These are phyloP conservation scores for Brachionus rubens DNA, from an alignment of 1,140 invertebrate genomes.

Conservation along the genomic window DNA sequence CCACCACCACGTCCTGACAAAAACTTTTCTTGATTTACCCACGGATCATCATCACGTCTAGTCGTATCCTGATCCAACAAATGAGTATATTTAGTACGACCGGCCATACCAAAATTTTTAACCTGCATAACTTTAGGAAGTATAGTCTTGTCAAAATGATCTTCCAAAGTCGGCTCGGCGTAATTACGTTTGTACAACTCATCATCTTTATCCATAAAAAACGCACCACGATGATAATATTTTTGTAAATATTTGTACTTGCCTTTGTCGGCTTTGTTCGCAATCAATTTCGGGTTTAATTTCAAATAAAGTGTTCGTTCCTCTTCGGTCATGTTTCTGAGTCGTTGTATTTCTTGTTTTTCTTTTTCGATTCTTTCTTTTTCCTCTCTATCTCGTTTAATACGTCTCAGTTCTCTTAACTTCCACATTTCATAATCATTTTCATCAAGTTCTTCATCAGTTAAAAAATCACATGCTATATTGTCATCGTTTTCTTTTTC, in stretches of 20 bases:
- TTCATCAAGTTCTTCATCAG: constrained; percentile 97
- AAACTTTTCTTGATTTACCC: constrained; percentile 84
- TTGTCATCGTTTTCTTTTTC: constrained; percentile 67
- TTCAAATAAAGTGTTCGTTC: constrained; percentile 81
- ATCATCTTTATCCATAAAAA: constrained; percentile 93
- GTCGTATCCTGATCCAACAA: constrained; percentile 98
- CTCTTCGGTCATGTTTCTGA: constrained; percentile 93
- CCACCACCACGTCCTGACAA: constrained; percentile 84
- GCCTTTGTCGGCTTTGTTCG: constrained; percentile 91
- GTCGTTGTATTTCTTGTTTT: constrained; percentile 79
- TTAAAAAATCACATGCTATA: constrained; percentile 72
- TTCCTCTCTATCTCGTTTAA: constrained; percentile 92
- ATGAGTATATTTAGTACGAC: constrained; percentile 97
- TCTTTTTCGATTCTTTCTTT: constrained; percentile 75
- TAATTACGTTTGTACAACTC: constrained; percentile 90
- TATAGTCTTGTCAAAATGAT: constrained; percentile 98
- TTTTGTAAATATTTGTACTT: constrained; percentile 99
- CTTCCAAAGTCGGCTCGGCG: constrained; percentile 91
- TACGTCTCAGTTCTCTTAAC: constrained; percentile 85
- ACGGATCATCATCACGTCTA: constrained; percentile 91
- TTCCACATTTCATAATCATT: constrained; percentile 98
- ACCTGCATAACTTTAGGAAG: constrained; percentile 99
- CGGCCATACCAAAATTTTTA: constrained; percentile 97
- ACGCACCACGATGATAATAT: constrained; percentile 97
- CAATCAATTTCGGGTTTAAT: constrained; percentile 86